Evolutionary conservation across 2,888 invertebrate species (phyloP).

Genomic region (Coenonympha glycerion): DNA sequence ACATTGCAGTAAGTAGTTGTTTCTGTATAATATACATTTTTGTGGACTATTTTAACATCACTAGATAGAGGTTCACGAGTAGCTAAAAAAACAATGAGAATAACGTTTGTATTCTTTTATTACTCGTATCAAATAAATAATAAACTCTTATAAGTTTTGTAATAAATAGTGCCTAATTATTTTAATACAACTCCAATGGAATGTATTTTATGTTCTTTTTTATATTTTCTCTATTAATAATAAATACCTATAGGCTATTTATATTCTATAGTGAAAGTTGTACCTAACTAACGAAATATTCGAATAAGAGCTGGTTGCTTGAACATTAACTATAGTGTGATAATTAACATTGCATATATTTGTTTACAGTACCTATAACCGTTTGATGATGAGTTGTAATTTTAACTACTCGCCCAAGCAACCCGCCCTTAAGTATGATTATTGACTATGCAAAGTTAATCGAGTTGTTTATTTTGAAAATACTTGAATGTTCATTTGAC

Average conservation of each 20-base stretch:
- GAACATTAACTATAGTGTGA: neutral
- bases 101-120: constrained; percentile 12
- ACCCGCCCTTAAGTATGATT: too few species aligned
- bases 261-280: neutral
- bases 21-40: too few species aligned
- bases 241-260: neutral
- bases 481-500: neutral
- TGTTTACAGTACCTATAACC: too few species aligned
- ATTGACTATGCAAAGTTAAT: too few species aligned
- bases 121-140: constrained; percentile 22
- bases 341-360: too few species aligned
- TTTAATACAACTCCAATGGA: constrained; percentile 19
- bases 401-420: too few species aligned
- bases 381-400: too few species aligned
- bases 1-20: too few species aligned
- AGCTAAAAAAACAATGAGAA: neutral
- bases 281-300: neutral
- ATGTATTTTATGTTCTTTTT: constrained; percentile 12
- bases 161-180: constrained; percentile 20
- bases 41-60: too few species aligned
- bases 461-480: neutral
- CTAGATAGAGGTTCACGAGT: neutral
- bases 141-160: constrained; percentile 15
- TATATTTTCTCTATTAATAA: constrained; percentile 4
- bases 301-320: too few species aligned